Evolutionary conservation across 1,140 invertebrate species (phyloP).

Genomic region (Drosophila erecta): DNA sequence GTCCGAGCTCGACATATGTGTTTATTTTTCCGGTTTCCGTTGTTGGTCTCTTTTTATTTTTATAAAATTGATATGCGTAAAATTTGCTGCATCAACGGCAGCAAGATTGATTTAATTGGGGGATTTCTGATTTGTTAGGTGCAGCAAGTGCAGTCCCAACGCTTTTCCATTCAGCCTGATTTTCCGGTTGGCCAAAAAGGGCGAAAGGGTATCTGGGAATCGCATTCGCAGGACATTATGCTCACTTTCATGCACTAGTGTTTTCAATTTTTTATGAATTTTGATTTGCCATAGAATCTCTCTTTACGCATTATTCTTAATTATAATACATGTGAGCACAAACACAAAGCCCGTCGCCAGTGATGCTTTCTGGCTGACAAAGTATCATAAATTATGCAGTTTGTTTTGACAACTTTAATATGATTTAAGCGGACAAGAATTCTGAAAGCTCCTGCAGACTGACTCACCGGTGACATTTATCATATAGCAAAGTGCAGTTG

Average conservation of each 20-base stretch:
- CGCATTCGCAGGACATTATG: neutral
- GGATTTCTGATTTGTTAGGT: constrained; percentile 24
- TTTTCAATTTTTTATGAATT: neutral
- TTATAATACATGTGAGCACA: constrained; percentile 8
- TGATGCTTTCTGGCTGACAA: constrained; percentile 2
- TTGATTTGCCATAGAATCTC: constrained; percentile 6
- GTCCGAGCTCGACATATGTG: constrained; percentile 12
- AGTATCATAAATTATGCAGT: constrained; percentile 11
- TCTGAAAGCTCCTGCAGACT: constrained; percentile 9
- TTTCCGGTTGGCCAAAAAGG: too few relatives aligned
- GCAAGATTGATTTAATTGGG: constrained; percentile 39
- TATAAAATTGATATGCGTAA: constrained; percentile 30
- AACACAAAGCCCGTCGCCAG: neutral
- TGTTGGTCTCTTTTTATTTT: constrained; percentile 20
- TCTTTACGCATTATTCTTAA: constrained; percentile 12
- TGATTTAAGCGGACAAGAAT: constrained; percentile 17
- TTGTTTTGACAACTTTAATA: constrained; percentile 23
- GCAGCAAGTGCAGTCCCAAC: neutral
- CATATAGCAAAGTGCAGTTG: constrained; percentile 31
- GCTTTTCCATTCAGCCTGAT: neutral
- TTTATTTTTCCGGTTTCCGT: constrained; percentile 30
- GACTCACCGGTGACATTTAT: constrained; percentile 27
- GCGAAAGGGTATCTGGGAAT: constrained; percentile 5
- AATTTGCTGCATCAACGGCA: constrained; percentile 21
- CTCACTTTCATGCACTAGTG: neutral